Evolutionary conservation across 2,113 vertebrate species (phyloP).

Genomic region (Haemorhous mexicanus): DNA sequence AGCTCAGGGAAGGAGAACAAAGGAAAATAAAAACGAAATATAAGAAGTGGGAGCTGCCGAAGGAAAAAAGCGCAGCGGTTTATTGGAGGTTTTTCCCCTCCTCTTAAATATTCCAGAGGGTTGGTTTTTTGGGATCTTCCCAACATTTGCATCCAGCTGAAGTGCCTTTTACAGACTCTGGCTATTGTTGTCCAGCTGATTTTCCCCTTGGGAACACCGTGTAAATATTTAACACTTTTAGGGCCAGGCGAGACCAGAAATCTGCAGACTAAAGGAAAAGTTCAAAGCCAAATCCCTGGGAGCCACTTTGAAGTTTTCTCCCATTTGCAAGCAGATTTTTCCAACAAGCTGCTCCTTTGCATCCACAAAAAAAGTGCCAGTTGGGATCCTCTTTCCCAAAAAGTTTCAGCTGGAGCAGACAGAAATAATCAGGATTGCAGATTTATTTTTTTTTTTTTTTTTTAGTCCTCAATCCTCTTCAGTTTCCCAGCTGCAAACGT

Average conservation of each 20-base stretch:
- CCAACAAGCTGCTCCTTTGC: not conserved
- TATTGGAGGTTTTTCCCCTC: not conserved
- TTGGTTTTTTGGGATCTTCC: not conserved
- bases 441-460: not conserved
- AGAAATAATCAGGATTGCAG: not conserved
- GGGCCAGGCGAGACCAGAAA: not conserved
- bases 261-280: conserved; percentile 1
- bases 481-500: not conserved
- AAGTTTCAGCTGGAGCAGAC: not conserved
- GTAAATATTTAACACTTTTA: conserved; percentile 17
- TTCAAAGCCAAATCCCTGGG: not conserved
- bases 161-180: not conserved
- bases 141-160: not conserved
- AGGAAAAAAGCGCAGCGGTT: not conserved
- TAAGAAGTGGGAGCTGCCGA: not conserved
- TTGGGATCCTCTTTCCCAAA: not conserved
- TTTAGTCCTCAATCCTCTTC: not conserved
- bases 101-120: not conserved
- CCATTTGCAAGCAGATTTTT: not conserved
- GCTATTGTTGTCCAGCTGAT: conserved; percentile 42
- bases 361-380: not conserved
- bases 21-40: rapidly evolving
- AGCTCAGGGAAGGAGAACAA: not conserved
- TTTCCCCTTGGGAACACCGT: conserved; percentile 2
- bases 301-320: conserved; percentile 31